Evolutionary conservation across 2,797 vertebrate species (phyloP).

Genomic region (Microchirus variegatus): DNA sequence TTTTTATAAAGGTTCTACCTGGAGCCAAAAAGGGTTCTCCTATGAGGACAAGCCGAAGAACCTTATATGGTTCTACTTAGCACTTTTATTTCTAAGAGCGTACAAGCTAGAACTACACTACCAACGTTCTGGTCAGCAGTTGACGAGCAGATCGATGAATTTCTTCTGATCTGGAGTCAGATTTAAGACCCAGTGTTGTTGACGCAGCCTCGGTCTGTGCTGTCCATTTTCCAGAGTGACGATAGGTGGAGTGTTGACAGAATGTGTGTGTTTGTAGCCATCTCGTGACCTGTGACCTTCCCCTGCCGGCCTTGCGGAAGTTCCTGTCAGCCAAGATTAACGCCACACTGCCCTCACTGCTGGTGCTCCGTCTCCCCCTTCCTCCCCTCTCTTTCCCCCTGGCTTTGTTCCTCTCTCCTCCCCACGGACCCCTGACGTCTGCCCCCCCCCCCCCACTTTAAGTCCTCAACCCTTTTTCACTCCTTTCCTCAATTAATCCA

Average conservation of each 20-base stretch:
- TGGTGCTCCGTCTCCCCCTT: constrained; percentile 20
- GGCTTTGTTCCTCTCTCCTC: constrained; percentile 27
- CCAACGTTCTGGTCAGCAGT: too few species aligned
- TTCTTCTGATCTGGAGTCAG: too few species aligned
- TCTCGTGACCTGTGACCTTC: constrained; percentile 52
- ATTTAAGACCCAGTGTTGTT: too few species aligned
- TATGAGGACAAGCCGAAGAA: too few species aligned
- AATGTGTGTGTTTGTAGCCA: constrained; percentile 45
- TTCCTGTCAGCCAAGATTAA: constrained; percentile 67
- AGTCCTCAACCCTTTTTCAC: neutral
- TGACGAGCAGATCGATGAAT: too few species aligned
- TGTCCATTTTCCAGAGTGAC: neutral
- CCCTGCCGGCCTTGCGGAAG: constrained; percentile 61
- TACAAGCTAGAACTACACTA: too few species aligned
- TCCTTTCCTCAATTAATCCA: neutral
- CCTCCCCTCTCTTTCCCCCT: constrained; percentile 1
- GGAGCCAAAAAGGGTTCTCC: too few species aligned
- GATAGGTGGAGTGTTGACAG: constrained; percentile 20
- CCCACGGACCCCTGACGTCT: constrained; percentile 1
- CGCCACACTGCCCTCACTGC: constrained; percentile 25
- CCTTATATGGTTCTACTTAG: too few species aligned
- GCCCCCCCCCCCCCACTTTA: neutral
- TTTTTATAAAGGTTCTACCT: too few species aligned
- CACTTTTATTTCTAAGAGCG: too few species aligned
- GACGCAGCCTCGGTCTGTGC: too few species aligned